phyloP scores from a whole-genome alignment of 1,140 invertebrate genomes.

The Drosophila nigrodunni region DNA sequence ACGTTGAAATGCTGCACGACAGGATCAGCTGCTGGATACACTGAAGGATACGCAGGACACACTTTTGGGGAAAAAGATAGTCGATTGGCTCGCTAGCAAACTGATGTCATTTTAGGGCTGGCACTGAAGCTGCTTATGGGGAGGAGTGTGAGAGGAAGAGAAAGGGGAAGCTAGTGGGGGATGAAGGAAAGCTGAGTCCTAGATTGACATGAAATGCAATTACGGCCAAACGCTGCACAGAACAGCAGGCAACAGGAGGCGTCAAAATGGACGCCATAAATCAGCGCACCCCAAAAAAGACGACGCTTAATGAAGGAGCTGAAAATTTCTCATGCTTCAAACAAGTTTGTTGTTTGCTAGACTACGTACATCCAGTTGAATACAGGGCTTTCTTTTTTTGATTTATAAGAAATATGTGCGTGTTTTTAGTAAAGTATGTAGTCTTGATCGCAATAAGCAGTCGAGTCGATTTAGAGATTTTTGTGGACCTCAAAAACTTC shows the following conservation, averaged over 20 bases:
- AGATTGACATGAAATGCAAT: constrained; percentile 83
- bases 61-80: neutral
- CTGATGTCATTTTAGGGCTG: constrained; percentile 45
- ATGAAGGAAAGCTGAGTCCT: constrained; percentile 32
- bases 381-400: too few species aligned
- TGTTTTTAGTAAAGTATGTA: too few species aligned
- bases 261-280: constrained; percentile 79
- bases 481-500: too few species aligned
- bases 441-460: too few species aligned
- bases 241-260: constrained; percentile 41
- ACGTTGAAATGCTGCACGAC: constrained; percentile 47
- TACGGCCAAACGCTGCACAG: constrained; percentile 53
- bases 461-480: too few species aligned
- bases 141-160: too few species aligned
- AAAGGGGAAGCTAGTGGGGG: constrained; percentile 1
- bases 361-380: too few species aligned
- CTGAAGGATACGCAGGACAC: neutral
- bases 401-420: too few species aligned
- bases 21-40: neutral
- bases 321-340: neutral
- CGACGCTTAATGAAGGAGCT: constrained; percentile 63
- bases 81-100: constrained; percentile 7
- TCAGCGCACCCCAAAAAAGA: constrained; percentile 61
- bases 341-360: too few species aligned
- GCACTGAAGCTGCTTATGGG: constrained; percentile 44